Evolutionary conservation across 1,140 invertebrate species (phyloP).

Genomic region (Danaus melanippus): DNA sequence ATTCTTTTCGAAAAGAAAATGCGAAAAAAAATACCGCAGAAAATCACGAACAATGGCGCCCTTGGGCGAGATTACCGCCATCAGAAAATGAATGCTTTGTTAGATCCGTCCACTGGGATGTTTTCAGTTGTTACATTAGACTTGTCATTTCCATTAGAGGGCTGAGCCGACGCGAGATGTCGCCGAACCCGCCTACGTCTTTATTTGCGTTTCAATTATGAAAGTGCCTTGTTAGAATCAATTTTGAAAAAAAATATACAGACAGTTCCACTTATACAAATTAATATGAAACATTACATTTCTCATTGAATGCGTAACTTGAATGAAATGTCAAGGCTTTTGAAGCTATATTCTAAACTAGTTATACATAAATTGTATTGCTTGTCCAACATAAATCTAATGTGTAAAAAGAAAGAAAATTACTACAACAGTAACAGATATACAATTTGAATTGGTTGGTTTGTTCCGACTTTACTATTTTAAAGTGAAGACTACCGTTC

Average conservation of each 20-base stretch:
- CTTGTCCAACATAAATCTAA: too few species aligned
- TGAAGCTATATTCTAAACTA: too few species aligned
- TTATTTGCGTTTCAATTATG: conserved; percentile 51
- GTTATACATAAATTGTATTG: too few species aligned
- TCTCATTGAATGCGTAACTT: too few species aligned
- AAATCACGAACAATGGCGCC: conserved; percentile 67
- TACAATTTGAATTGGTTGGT: too few species aligned
- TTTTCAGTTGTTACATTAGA: conserved; percentile 66
- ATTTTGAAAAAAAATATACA: conserved; percentile 16
- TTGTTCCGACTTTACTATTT: too few species aligned
- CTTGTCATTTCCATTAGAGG: conserved; percentile 62
- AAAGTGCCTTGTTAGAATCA: conserved; percentile 37
- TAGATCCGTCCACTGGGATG: conserved; percentile 57
- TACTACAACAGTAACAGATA: too few species aligned
- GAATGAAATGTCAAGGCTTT: too few species aligned
- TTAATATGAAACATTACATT: not conserved
- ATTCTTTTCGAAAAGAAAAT: conserved; percentile 64
- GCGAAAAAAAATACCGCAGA: conserved; percentile 44
- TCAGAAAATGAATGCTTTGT: conserved; percentile 70
- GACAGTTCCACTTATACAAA: conserved; percentile 8
- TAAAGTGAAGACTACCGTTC: too few species aligned
- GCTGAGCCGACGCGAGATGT: conserved; percentile 45
- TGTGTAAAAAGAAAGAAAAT: too few species aligned
- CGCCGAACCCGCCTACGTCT: conserved; percentile 37
- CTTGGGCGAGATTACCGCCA: conserved; percentile 68